Evolutionary conservation across 2,113 vertebrate species (phyloP).

Genomic region (Monopterus albus): DNA sequence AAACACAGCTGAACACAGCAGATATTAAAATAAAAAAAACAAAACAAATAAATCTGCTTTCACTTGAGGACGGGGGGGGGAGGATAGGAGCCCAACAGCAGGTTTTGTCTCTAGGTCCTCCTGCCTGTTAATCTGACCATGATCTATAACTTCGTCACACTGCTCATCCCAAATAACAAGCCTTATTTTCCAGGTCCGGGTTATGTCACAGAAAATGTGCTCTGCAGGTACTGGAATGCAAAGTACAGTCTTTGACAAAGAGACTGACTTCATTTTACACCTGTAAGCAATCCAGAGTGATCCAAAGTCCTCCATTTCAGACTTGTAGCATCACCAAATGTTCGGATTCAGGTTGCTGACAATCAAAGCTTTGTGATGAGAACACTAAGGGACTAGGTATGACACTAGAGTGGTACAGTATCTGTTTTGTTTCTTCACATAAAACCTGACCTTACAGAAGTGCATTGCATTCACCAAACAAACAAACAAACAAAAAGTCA

Average conservation of each 20-base stretch:
- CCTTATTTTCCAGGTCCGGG: neutral
- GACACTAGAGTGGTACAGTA: neutral
- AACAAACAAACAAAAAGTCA: too few relatives aligned
- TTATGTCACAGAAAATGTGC: neutral
- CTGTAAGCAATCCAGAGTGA: neutral
- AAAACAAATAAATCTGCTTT: neutral
- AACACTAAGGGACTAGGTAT: neutral
- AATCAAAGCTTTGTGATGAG: neutral
- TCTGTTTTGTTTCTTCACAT: neutral
- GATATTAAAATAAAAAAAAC: neutral
- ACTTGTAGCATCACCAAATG: neutral
- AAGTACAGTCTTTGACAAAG: neutral
- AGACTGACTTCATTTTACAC: neutral
- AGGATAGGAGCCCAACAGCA: too few relatives aligned
- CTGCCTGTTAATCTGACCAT: too few relatives aligned
- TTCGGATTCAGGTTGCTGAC: neutral
- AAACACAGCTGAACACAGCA: neutral
- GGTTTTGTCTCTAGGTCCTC: too few relatives aligned
- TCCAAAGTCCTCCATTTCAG: neutral
- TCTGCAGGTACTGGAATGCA: neutral
- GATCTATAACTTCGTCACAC: neutral
- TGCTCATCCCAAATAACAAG: neutral
- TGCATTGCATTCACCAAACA: too few relatives aligned
- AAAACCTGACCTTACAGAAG: constrained; percentile 1
- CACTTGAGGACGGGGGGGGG: too few relatives aligned